Base-by-base conservation (phyloP, 2,797 vertebrate genomes). In the Petrocephalus sullivani region DNA sequence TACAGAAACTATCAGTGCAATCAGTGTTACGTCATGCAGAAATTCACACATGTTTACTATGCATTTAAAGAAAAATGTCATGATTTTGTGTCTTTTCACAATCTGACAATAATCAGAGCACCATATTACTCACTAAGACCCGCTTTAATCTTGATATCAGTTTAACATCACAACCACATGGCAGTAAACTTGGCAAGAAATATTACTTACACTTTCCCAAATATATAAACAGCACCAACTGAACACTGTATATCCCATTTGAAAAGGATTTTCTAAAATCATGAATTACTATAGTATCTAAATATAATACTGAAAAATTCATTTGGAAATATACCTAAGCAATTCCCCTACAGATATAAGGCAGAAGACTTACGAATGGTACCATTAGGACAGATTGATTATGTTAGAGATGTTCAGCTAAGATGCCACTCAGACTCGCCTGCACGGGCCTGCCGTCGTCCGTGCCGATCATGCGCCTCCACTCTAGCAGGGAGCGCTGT, bases 401-500 rank as follows among this genome's bases (percentile, higher is more conserved):
- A 53, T 51, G 37, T 2, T 5, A 83, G 2, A 0, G 88, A 86
- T 19, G 4, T 37, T 41, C 12, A 54, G n/a, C 67, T 14, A 12
- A 41, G 9, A 85, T 57, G 23, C 21, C 85, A 61, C 7, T 33
- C 12, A 54, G 61, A 67, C 3, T 64, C 95, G 99, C 98, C 97
- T 99, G 98, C 51, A 98, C 7, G 0, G 96, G 96, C 85, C 95
- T 93, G 61, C 96, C 95, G 4, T 97, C 96, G 85, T 97, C 97
- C 75, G 96, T 92, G 2, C 98, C 98, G n/a, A 99, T 97, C 98
- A 99, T 97, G 90, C 96, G 98, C 91, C 95, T 98, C 98, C 98
- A 99, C 1, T 99, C 98, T 94, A 96, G 94, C 88, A 99, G 95
- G 0, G 98, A 99, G 2, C 92, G 95, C 92, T 98, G 97, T 75